These are phyloP conservation scores for Podarcis lilfordi DNA, from an alignment of 2,797 vertebrate genomes.

Conservation along the genomic window DNA sequence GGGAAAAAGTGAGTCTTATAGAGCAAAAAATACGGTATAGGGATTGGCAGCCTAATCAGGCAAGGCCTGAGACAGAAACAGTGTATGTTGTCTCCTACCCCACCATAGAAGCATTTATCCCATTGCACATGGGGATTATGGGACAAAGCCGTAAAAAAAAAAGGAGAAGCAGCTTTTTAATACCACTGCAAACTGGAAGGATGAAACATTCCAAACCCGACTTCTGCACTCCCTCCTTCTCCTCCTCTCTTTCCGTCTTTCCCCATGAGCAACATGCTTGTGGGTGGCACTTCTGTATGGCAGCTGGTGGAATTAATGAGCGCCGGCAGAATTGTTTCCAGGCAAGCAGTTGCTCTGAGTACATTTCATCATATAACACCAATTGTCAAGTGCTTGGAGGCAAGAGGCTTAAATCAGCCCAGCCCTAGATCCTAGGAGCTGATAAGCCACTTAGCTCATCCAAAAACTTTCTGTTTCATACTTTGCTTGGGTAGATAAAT, in stretches of 20 bases:
- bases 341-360: conserved; percentile 39
- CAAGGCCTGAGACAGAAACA: not conserved
- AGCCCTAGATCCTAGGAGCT: conserved; percentile 48
- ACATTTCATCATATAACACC: conserved; percentile 37
- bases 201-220: not conserved
- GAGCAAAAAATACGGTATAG: too few species aligned
- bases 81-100: too few species aligned
- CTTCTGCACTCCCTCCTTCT: not conserved
- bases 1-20: too few species aligned
- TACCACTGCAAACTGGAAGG: not conserved
- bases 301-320: conserved; percentile 42
- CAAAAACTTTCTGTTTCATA: conserved; percentile 43
- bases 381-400: conserved; percentile 45
- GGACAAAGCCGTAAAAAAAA: too few species aligned
- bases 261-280: not conserved
- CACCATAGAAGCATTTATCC: not conserved
- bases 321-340: conserved; percentile 40
- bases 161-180: not conserved
- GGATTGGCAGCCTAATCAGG: not conserved
- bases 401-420: conserved; percentile 51
- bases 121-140: not conserved
- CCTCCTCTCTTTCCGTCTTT: not conserved
- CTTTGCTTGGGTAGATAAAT: conserved; percentile 53
- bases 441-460: conserved; percentile 44
- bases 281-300: conserved; percentile 34